These are phyloP conservation scores for Oegoconia quadripuncta DNA, from an alignment of 2,888 invertebrate species.

Conservation along the genomic window DNA sequence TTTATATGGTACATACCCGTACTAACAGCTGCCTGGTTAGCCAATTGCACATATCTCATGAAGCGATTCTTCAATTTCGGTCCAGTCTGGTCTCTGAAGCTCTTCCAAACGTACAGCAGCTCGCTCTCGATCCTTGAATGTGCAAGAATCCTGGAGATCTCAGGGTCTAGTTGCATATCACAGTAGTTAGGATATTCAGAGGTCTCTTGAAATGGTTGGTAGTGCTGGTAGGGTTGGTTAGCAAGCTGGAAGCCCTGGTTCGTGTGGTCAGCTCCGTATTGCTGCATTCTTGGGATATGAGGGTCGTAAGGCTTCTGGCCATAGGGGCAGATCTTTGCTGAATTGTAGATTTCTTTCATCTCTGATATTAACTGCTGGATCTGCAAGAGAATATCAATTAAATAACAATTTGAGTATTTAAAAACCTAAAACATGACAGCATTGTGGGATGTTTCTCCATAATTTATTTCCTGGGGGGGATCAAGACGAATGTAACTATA, in stretches of 20 bases:
- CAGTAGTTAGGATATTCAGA: conserved; percentile 65
- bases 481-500: too few relatives aligned
- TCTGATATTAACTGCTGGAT: conserved; percentile 85
- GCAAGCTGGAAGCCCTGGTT: conserved; percentile 38
- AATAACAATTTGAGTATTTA: too few relatives aligned
- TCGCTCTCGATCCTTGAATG: conserved; percentile 87
- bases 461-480: too few relatives aligned
- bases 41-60: conserved; percentile 87
- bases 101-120: conserved; percentile 87
- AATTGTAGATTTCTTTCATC: conserved; percentile 89
- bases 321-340: conserved; percentile 85
- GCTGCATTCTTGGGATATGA: conserved; percentile 43
- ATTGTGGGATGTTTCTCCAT: too few relatives aligned
- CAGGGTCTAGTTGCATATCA: conserved; percentile 81
- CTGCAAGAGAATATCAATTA: conserved; percentile 49
- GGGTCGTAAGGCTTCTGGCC: conserved; percentile 71
- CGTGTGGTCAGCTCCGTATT: too few relatives aligned
- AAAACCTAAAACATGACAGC: too few relatives aligned
- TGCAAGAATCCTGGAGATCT: conserved; percentile 82
- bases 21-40: conserved; percentile 87
- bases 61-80: conserved; percentile 86
- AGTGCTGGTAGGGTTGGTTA: conserved; percentile 53
- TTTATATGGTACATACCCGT: conserved; percentile 84
- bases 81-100: conserved; percentile 89
- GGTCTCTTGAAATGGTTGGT: conserved; percentile 47